These are phyloP conservation scores for Caenorhabditis drosophilae DNA, from an alignment of 2,888 invertebrate genomes.

Conservation along the genomic window DNA sequence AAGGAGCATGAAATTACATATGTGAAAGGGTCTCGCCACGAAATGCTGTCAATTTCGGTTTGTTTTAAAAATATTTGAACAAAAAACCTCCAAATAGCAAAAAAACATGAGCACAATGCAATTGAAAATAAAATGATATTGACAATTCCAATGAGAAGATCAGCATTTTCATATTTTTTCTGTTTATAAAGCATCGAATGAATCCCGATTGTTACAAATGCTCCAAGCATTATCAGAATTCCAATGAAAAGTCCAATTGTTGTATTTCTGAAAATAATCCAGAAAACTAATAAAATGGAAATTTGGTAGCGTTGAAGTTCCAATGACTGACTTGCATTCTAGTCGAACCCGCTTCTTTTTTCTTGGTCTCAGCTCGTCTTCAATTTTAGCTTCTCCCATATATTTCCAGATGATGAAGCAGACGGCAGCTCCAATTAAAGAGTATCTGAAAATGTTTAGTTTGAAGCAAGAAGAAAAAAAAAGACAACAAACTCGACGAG, in stretches of 20 bases:
- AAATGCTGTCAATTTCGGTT: too few relatives aligned
- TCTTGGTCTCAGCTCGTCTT: too few relatives aligned
- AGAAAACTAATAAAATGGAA: background rate
- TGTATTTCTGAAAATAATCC: constrained; percentile 51
- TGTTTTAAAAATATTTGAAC: background rate
- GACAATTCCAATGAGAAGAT: constrained; percentile 59
- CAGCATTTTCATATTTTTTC: constrained; percentile 43
- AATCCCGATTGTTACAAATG: constrained; percentile 62
- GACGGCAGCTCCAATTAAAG: constrained; percentile 64
- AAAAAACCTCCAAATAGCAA: constrained; percentile 53
- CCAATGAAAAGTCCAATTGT: constrained; percentile 64
- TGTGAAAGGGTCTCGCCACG: too few relatives aligned
- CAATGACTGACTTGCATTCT: constrained; percentile 57
- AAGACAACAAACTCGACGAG: too few relatives aligned
- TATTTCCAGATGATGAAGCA: constrained; percentile 66
- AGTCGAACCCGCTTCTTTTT: constrained; percentile 57
- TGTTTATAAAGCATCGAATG: constrained; percentile 56
- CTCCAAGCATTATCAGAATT: constrained; percentile 58
- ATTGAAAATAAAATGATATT: constrained; percentile 57
- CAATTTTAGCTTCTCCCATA: constrained; percentile 44
- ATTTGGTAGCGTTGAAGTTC: background rate
- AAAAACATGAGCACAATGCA: constrained; percentile 51
- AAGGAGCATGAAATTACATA: background rate
- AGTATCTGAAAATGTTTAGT: too few relatives aligned
- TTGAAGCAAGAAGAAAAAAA: too few relatives aligned